phyloP scores from a whole-genome alignment of 2,113 vertebrate genomes.

The Seriola rivoliana region DNA sequence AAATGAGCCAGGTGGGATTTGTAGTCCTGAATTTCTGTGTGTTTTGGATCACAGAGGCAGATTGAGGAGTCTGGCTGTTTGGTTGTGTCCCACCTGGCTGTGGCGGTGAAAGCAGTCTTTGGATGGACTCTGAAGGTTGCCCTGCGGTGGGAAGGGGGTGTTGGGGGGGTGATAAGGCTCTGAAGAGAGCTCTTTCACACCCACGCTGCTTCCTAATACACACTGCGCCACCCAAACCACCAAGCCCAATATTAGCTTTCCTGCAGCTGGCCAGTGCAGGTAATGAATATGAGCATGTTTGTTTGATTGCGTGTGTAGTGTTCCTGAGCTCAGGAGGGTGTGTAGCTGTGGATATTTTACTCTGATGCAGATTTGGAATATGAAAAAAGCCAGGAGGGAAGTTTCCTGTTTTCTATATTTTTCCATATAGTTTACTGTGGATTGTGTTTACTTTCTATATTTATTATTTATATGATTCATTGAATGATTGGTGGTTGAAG shows the following conservation, averaged over 20 bases:
- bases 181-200: conserved; percentile 76
- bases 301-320: conserved; percentile 55
- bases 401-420: neutral
- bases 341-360: neutral
- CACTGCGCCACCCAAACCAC: conserved; percentile 63
- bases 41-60: neutral
- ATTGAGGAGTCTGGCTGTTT: neutral
- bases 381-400: neutral
- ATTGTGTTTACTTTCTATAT: neutral
- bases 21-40: conserved; percentile 1
- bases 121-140: conserved; percentile 7
- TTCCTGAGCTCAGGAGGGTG: conserved; percentile 6
- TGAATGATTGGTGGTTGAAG: neutral
- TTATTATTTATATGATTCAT: neutral
- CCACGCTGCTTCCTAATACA: conserved; percentile 61
- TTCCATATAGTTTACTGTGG: neutral
- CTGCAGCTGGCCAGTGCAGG: conserved; percentile 56
- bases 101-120: conserved; percentile 62
- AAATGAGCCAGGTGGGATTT: conserved; percentile 10
- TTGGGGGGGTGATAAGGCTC: conserved; percentile 50
- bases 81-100: conserved; percentile 35
- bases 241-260: conserved; percentile 78
- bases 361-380: neutral
- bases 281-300: conserved; percentile 69
- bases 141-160: conserved; percentile 7